phyloP scores from a whole-genome alignment of 2,888 invertebrate genomes.

The Leptarthrus brevirostris region DNA sequence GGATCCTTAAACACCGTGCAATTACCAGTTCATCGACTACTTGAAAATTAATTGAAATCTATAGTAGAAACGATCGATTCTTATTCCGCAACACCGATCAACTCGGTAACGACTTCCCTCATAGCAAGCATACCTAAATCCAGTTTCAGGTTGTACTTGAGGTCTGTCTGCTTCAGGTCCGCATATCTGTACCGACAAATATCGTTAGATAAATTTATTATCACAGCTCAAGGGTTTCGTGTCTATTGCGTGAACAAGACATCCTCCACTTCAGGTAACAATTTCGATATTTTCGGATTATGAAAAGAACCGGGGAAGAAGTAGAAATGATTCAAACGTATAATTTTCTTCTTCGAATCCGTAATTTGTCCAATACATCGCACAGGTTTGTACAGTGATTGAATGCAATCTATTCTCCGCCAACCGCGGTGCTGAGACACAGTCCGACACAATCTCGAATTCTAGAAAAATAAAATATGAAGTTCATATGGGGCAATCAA shows the following conservation, averaged over 20 bases:
- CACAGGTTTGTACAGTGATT: constrained; percentile 28
- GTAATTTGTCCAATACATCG: constrained; percentile 40
- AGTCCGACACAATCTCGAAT: constrained; percentile 26
- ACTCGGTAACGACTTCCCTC: not conserved
- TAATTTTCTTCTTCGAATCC: constrained; percentile 31
- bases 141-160: not conserved
- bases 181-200: constrained; percentile 3
- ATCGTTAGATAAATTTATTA: constrained; percentile 42
- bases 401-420: constrained; percentile 8
- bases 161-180: not conserved
- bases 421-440: not conserved
- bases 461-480: constrained; percentile 26
- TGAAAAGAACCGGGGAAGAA: constrained; percentile 11
- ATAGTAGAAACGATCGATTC: constrained; percentile 10
- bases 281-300: constrained; percentile 24
- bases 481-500: constrained; percentile 33
- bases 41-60: constrained; percentile 40
- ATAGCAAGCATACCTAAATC: not conserved
- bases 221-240: constrained; percentile 26
- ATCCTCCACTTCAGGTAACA: constrained; percentile 27
- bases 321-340: not conserved
- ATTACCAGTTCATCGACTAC: constrained; percentile 39
- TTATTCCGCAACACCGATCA: not conserved
- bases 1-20: constrained; percentile 41
- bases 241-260: constrained; percentile 30